Percentiles rank a stretch among this genome's conserved stretches.
Evolutionary conservation across 2,888 invertebrate species (phyloP).

Genomic region (Athalia rosae): DNA sequence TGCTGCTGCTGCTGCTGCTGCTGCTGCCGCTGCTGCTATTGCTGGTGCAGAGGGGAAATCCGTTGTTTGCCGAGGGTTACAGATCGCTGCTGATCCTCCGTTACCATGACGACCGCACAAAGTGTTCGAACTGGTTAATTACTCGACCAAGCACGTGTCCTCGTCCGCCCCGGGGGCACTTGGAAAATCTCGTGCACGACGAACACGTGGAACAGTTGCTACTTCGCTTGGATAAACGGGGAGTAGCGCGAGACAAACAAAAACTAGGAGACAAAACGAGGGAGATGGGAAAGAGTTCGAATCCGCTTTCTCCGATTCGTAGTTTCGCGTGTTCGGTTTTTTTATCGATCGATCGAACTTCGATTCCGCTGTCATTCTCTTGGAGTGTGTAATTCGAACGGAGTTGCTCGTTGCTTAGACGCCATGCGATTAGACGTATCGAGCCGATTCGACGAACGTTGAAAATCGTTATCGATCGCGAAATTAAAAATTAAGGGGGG

Average conservation of each 20-base stretch:
- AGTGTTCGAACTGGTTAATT: conserved; percentile 25
- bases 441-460: too few relatives aligned
- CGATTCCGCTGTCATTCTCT: too few relatives aligned
- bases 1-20: too few relatives aligned
- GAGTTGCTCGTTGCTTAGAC: too few relatives aligned
- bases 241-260: background rate
- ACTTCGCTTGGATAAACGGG: background rate
- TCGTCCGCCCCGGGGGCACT: background rate
- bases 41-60: conserved; percentile 2
- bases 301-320: background rate
- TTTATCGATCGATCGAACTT: too few relatives aligned
- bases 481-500: too few relatives aligned
- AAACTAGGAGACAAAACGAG: background rate
- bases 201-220: background rate
- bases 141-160: conserved; percentile 20
- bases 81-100: conserved; percentile 29
- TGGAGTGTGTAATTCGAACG: too few relatives aligned
- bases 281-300: background rate
- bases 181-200: conserved; percentile 3
- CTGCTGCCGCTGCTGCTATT: too few relatives aligned
- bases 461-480: too few relatives aligned
- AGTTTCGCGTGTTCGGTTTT: background rate
- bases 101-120: conserved; percentile 22
- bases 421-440: too few relatives aligned
- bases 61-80: conserved; percentile 3